Evolutionary conservation across 2,888 invertebrate genomes (phyloP), one percentile per base, ranked within the genome.

Genomic region (Melinaea menophilus): DNA sequence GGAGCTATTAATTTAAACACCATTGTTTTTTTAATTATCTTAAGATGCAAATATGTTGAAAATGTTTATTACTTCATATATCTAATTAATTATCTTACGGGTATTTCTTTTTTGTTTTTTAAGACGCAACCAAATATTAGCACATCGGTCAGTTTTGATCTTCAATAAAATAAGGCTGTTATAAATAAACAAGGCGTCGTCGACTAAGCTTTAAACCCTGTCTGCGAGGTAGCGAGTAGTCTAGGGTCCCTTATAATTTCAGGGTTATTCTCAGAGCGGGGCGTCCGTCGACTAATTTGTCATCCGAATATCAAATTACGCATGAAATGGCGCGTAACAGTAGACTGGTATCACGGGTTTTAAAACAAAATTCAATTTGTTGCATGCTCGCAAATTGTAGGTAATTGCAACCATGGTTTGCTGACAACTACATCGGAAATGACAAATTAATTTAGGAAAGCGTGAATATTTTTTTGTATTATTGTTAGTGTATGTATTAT

Each of bases 271-370:
- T 74, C 77, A 77, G 78, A 77, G 67, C 68, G 77, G 77, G 75
- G 78, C 82, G 82, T 78, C 78, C 79, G 79, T 78, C 78, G 82
- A 85, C 87, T 87, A 89, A 90, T 90, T 90, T 89, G 88, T 89
- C 89, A 90, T 84, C 81, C 81, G 84, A 86, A 88, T 89, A 90
- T 90, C 88, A 86, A 90, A 89, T 90, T 87, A 89, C 88, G 82
- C 82, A 80, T 81, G 84, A 87, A 90, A 88, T 86, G 84, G 85
- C 84, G 82, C 82, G 88, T 82, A 85, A 86, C 86, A 78, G 82
- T 82, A 88, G 76, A 84, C 81, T 78, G 76, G 82, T 83, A 82
- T 77, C 81, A 77, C 73, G 75, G 55, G 77, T 82, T 87, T 86
- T 81, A 82, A 88, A 89, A 85, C 79, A 85, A 82, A 86, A 86